phyloP scores from a whole-genome alignment of 2,888 invertebrate species.

The Stenchaetothrips biformis region DNA sequence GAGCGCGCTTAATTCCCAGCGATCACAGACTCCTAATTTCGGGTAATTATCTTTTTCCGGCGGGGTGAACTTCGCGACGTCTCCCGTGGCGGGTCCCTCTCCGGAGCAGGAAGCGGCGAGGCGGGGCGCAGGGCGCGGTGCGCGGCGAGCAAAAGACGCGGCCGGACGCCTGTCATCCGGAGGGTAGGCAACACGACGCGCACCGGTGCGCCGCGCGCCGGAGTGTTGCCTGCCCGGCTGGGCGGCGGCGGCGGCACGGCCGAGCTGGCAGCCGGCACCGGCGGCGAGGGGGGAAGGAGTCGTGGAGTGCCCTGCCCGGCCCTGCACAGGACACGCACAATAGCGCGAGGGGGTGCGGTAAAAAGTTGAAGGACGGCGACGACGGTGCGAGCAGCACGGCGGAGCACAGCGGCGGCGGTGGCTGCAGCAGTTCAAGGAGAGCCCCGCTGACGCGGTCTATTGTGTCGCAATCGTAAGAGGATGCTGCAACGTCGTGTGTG shows the following conservation, averaged over 20 bases:
- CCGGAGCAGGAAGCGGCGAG: background rate
- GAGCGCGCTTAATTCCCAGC: background rate
- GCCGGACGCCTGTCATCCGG: too few species aligned
- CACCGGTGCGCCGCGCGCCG: too few species aligned
- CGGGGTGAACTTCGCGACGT: too few species aligned
- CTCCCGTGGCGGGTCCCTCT: background rate
- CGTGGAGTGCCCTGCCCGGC: background rate
- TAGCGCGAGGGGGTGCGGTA: background rate
- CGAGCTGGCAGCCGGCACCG: too few species aligned
- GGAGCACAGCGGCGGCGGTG: background rate
- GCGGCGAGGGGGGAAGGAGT: background rate
- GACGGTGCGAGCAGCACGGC: background rate
- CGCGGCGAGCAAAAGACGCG: too few species aligned
- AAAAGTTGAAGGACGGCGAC: slow-evolving; percentile 9
- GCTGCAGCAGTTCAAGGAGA: background rate
- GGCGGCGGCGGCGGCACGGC: too few species aligned
- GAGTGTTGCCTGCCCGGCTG: too few species aligned
- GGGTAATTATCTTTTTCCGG: too few species aligned
- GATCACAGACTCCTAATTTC: too few species aligned
- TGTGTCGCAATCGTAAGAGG: background rate
- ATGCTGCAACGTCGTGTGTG: background rate
- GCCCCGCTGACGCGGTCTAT: background rate
- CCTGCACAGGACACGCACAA: background rate
- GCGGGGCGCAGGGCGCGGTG: background rate
- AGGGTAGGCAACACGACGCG: too few species aligned